Conservation (phyloP, 2,113 vertebrate species). For the Pollimyrus isidori region DNA sequence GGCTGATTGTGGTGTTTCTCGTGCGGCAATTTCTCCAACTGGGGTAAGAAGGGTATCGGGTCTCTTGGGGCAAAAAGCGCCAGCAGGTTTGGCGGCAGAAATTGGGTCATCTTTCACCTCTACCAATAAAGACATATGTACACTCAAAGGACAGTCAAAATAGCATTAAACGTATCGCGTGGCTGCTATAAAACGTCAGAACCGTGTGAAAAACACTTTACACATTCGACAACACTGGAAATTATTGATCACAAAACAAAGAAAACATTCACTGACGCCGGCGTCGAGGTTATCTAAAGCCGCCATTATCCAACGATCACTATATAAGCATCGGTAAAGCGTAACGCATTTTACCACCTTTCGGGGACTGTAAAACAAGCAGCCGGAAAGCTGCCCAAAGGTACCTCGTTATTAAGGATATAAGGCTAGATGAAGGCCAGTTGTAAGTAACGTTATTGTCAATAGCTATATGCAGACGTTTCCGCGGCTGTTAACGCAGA, state of each 20-base stretch:
- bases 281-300: not conserved
- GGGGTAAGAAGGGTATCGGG: constrained; percentile 79
- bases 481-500: not conserved
- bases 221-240: not conserved
- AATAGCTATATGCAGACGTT: not conserved
- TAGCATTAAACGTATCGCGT: not conserved
- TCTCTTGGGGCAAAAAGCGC: constrained; percentile 88
- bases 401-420: not conserved
- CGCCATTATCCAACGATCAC: not conserved
- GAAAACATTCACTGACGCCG: not conserved
- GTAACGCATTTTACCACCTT: not conserved
- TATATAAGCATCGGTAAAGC: not conserved
- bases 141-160: not conserved
- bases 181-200: not conserved
- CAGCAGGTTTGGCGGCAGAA: constrained; percentile 84
- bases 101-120: constrained; percentile 83
- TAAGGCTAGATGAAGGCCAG: not conserved
- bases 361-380: not conserved
- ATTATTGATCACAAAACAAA: not conserved
- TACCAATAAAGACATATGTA: not conserved
- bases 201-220: not conserved
- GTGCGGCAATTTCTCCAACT: constrained; percentile 80
- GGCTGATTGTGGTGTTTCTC: constrained; percentile 92
- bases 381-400: not conserved
- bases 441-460: not conserved